These are phyloP conservation scores for Gonioctena quinquepunctata DNA, from an alignment of 1,140 invertebrate genomes.

Conservation along the genomic window DNA sequence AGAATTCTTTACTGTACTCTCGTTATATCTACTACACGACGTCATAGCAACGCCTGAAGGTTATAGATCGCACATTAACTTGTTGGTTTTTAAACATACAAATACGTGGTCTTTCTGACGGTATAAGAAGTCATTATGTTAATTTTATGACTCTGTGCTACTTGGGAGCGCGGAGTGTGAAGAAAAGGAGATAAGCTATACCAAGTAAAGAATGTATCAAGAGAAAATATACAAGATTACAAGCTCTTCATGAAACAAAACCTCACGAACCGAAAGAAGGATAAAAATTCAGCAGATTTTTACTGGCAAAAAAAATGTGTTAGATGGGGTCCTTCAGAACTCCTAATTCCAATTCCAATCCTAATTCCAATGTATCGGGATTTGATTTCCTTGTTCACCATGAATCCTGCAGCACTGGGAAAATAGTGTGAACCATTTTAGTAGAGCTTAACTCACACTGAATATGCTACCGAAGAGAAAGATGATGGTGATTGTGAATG, in stretches of 20 bases:
- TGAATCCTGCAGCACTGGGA: background rate
- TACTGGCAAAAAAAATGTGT: constrained; percentile 1
- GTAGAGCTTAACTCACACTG: too few relatives aligned
- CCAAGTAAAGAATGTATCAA: background rate
- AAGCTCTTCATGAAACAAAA: background rate
- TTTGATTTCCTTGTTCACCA: constrained; percentile 5
- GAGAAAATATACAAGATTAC: background rate
- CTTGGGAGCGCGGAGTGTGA: too few relatives aligned
- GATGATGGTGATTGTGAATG: too few relatives aligned
- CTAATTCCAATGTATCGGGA: background rate
- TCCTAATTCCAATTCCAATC: background rate
- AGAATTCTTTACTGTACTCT: too few relatives aligned
- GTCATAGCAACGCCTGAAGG: too few relatives aligned
- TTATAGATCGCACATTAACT: too few relatives aligned
- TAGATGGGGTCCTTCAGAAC: background rate
- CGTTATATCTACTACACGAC: too few relatives aligned
- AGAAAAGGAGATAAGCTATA: constrained; percentile 15
- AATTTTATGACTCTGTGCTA: too few relatives aligned
- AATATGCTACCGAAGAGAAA: too few relatives aligned
- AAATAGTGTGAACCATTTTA: background rate
- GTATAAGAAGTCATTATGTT: too few relatives aligned
- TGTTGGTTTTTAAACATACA: too few relatives aligned
- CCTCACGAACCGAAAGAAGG: background rate
- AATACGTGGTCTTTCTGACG: too few relatives aligned
- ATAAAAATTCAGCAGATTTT: background rate